Conservation (phyloP, 2,888 invertebrate species). For the Coenonympha arcania region DNA sequence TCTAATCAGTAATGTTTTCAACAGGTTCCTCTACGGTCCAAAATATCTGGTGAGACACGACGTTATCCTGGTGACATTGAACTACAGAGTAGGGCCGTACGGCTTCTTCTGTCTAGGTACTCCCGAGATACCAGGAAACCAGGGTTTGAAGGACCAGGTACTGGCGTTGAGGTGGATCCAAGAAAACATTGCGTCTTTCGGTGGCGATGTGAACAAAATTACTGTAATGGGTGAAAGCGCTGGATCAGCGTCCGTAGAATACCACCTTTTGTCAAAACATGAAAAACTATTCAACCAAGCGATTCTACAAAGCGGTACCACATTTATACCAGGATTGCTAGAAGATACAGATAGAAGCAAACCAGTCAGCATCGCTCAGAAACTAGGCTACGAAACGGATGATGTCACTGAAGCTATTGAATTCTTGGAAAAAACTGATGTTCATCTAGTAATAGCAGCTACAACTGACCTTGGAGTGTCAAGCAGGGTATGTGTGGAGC, state of each 20-base stretch:
- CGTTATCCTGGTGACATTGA: slow-evolving; percentile 41
- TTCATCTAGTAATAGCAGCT: slow-evolving; percentile 34
- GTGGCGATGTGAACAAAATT: slow-evolving; percentile 43
- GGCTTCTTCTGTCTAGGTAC: slow-evolving; percentile 53
- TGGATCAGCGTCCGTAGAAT: slow-evolving; percentile 45
- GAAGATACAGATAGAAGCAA: slow-evolving; percentile 34
- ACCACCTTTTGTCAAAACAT: slow-evolving; percentile 40
- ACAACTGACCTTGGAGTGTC: slow-evolving; percentile 17
- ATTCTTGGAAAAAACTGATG: slow-evolving; percentile 34
- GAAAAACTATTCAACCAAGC: slow-evolving; percentile 43
- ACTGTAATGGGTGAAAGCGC: slow-evolving; percentile 53
- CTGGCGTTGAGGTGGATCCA: slow-evolving; percentile 44
- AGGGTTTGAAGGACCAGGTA: slow-evolving; percentile 53
- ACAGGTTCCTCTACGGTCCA: slow-evolving; percentile 36
- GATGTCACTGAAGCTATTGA: slow-evolving; percentile 35
- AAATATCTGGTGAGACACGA: slow-evolving; percentile 41
- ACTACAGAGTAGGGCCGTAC: slow-evolving; percentile 54
- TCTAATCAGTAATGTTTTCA: neutral
- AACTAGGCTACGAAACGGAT: slow-evolving; percentile 35
- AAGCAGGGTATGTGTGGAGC: slow-evolving; percentile 39
- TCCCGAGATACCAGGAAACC: slow-evolving; percentile 48
- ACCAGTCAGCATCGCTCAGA: slow-evolving; percentile 39
- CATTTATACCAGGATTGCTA: slow-evolving; percentile 34
- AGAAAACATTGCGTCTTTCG: slow-evolving; percentile 46
- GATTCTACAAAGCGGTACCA: slow-evolving; percentile 47